Percentiles rank a stretch among this genome's conserved stretches.
Evolutionary conservation across 2,113 vertebrate species (phyloP).

Genomic region (Euleptes europaea): DNA sequence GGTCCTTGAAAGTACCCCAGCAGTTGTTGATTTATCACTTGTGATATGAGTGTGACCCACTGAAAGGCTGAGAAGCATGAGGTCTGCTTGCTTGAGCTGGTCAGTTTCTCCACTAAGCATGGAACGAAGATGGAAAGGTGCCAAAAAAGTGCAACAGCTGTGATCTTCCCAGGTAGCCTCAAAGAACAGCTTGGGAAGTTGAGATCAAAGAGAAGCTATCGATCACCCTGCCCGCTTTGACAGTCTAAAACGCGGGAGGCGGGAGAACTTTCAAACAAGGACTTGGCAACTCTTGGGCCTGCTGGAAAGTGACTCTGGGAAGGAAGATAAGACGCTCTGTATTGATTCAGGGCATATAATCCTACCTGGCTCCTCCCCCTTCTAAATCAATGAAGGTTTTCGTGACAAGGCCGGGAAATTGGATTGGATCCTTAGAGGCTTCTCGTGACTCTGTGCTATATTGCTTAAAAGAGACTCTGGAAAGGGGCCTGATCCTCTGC

Average conservation of each 20-base stretch:
- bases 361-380: not conserved
- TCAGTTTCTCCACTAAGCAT: not conserved
- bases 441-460: not conserved
- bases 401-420: not conserved
- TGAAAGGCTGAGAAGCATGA: not conserved
- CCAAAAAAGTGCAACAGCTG: not conserved
- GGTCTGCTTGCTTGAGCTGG: not conserved
- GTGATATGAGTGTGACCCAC: no score
- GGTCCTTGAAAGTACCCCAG: not conserved
- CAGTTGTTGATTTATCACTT: not conserved
- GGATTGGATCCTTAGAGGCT: not conserved
- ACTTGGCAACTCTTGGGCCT: not conserved
- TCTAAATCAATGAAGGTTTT: not conserved
- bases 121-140: not conserved
- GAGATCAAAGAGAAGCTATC: not conserved
- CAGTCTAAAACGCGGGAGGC: not conserved
- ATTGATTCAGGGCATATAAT: not conserved
- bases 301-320: not conserved
- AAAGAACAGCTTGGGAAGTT: not conserved
- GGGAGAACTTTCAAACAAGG: not conserved
- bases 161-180: not conserved
- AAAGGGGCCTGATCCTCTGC: not conserved
- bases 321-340: not conserved
- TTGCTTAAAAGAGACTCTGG: not conserved
- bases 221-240: not conserved